Evolutionary conservation across 2,797 vertebrate species (phyloP), one percentile per base, ranked within the genome.

Genomic region (Galagoides demidoff): DNA sequence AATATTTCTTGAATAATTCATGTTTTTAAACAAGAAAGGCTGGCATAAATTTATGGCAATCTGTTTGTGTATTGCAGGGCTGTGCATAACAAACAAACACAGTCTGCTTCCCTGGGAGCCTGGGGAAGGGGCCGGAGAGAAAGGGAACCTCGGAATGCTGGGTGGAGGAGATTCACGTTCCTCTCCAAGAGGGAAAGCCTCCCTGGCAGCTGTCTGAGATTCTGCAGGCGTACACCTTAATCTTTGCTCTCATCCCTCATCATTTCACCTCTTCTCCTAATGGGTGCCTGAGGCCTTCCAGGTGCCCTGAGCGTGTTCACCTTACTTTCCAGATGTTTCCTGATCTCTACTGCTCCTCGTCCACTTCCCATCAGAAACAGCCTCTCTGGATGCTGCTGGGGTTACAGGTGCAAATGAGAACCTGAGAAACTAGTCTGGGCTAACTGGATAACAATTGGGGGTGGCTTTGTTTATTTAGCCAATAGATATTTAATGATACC

Each of bases 1-100:
- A 96, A 97, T 97, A 96, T 83, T 49, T 93, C 89, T 94, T 97
- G 96, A 98, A 98, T 98, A 98, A 98, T 98, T 98, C 95, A 97
- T 97, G 70, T 31, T 97, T 97, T 90, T 86, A 97, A 98, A 98
- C 98, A 98, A 96, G 96, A 97, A 96, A 98, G 93, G 9, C 45
- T 98, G 96, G 88, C 89, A 97, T 95, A 92, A 16, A 93, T 97
- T 98, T 96, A 63, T 92, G 91, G 94, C 97, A 98, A 81, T 97
- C 93, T 98, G 90, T 92, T 95, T 97, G 57, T 82, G 52, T 95
- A 94, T 85, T 97, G 95, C 95, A 96, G 34, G 19, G 27, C 64
- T 95, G 31, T 85, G 96, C 74, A 91, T 96, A 97, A 96, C 96
- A 97, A 95, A 92, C 85, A 97, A 96, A 85, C 86, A 96, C 71